Evolutionary conservation across 37 sponge, comb jelly and placozoan species (phyloP).

Genomic region (Theonella swinhoei): DNA sequence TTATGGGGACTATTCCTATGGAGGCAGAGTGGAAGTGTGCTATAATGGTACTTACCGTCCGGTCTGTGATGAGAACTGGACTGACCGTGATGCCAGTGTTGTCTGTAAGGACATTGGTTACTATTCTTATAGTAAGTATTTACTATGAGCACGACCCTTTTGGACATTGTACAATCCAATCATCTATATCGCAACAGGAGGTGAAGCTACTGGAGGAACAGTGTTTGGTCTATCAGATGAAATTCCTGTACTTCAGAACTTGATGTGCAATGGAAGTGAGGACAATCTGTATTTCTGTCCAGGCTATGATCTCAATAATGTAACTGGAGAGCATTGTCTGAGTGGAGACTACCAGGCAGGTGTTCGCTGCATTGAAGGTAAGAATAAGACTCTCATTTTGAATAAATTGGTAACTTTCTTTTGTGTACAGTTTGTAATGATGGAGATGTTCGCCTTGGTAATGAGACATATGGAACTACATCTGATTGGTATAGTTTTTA

Average conservation of each 20-base stretch:
- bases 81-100: not conserved
- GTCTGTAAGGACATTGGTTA: not conserved
- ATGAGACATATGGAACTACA: no score
- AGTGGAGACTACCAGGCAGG: not conserved
- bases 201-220: not conserved
- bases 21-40: slow-evolving; percentile 10
- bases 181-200: no score
- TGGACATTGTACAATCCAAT: no score
- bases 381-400: no score
- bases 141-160: not conserved
- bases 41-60: not conserved
- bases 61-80: not conserved
- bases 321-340: not conserved
- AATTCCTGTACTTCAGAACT: not conserved
- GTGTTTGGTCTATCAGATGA: not conserved
- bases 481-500: no score
- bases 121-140: not conserved
- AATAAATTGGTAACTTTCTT: no score
- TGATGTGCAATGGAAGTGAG: not conserved
- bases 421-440: no score
- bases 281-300: not conserved
- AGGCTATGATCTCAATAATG: not conserved
- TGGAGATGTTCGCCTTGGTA: no score
- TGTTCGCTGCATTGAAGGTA: not conserved
- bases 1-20: not conserved